Evolutionary conservation across 2,888 invertebrate genomes (phyloP).

Genomic region (Drosophila mimica): DNA sequence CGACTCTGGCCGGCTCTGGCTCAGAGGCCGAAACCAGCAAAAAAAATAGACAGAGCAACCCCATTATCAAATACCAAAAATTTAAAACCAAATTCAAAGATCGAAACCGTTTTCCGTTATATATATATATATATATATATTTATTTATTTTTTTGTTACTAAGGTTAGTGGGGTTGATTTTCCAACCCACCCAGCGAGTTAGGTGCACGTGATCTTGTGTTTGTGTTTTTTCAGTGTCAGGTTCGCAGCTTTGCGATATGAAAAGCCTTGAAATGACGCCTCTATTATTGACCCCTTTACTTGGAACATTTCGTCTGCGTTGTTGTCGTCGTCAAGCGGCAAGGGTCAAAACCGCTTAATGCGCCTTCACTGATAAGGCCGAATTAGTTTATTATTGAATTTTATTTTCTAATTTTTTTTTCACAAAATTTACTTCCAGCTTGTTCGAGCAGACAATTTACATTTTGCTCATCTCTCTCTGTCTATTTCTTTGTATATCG

Average conservation of each 20-base stretch:
- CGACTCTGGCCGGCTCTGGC: slow-evolving; percentile 52
- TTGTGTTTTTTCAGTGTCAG: slow-evolving; percentile 62
- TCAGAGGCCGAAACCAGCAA: slow-evolving; percentile 37
- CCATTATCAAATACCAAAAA: slow-evolving; percentile 3
- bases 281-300: slow-evolving; percentile 61
- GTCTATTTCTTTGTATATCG: neutral
- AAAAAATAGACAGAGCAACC: neutral
- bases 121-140: neutral
- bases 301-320: slow-evolving; percentile 8
- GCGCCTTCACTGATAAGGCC: slow-evolving; percentile 53
- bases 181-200: neutral
- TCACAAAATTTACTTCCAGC: slow-evolving; percentile 16
- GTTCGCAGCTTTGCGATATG: slow-evolving; percentile 50
- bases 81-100: neutral
- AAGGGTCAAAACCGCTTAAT: slow-evolving; percentile 68
- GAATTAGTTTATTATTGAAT: slow-evolving; percentile 57
- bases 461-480: slow-evolving; percentile 39
- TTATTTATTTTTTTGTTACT: slow-evolving; percentile 31
- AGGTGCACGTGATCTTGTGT: slow-evolving; percentile 61
- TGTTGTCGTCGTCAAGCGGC: slow-evolving; percentile 32
- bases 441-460: slow-evolving; percentile 19
- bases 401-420: slow-evolving; percentile 63
- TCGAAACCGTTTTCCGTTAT: neutral
- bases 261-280: slow-evolving; percentile 43
- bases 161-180: slow-evolving; percentile 42